Evolutionary conservation across 2,797 vertebrate species (phyloP).

Genomic region (Austrolebias charrua): DNA sequence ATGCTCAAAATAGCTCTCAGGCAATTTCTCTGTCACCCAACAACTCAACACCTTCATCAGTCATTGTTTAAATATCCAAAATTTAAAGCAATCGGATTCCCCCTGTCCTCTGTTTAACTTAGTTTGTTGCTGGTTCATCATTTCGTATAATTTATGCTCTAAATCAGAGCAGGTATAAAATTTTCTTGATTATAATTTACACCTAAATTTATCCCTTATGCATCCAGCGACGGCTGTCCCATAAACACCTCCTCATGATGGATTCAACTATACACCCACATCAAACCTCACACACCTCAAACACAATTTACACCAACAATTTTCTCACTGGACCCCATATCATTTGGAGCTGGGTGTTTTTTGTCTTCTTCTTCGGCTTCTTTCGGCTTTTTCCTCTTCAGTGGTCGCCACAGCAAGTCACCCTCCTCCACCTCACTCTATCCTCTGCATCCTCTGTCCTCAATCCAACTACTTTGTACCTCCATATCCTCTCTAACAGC

Average conservation of each 20-base stretch:
- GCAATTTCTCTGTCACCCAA: conserved; percentile 42
- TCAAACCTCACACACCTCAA: conserved; percentile 5
- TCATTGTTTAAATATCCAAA: conserved; percentile 26
- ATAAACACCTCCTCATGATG: not conserved
- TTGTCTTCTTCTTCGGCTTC: too few relatives aligned
- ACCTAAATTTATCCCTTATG: conserved; percentile 8
- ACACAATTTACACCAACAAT: too few relatives aligned
- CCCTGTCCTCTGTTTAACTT: conserved; percentile 4
- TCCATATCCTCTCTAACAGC: too few relatives aligned
- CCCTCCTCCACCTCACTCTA: too few relatives aligned
- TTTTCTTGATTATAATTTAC: conserved; percentile 2
- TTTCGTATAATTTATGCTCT: not conserved
- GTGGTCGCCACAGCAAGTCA: too few relatives aligned
- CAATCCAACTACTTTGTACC: too few relatives aligned
- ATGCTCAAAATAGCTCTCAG: conserved; percentile 47
- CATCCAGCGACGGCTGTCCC: not conserved
- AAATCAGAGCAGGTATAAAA: conserved; percentile 19
- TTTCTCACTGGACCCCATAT: too few relatives aligned
- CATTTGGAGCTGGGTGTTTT: too few relatives aligned
- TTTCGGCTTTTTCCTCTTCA: too few relatives aligned
- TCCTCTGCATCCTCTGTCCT: too few relatives aligned
- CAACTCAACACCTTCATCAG: conserved; percentile 24
- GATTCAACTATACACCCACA: conserved; percentile 5
- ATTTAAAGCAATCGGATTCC: conserved; percentile 36
- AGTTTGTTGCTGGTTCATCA: conserved; percentile 6